Percentiles rank a stretch among this genome's conserved stretches.
Conservation (phyloP, 2,888 invertebrate species). For the Megaustenia siamemsis region DNA sequence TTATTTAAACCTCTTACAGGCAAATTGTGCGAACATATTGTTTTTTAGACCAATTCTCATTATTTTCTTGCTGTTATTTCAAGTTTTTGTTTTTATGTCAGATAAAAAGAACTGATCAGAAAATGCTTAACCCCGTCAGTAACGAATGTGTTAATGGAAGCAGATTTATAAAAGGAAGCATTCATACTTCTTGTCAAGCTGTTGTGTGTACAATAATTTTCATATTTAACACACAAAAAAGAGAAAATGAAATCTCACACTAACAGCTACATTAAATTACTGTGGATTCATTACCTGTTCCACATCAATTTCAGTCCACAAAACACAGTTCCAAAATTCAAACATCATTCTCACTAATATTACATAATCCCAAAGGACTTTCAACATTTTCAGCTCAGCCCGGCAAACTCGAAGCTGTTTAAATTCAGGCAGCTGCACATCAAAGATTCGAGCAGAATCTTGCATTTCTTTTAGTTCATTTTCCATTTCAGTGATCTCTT, state of each 20-base stretch:
- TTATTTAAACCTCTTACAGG: too few relatives aligned
- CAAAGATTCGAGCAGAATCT: constrained; percentile 94
- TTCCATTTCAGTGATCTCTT: constrained; percentile 88
- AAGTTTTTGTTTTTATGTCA: too few relatives aligned
- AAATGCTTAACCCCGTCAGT: too few relatives aligned
- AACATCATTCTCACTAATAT: constrained; percentile 93
- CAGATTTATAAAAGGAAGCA: too few relatives aligned
- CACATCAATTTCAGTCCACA: constrained; percentile 97
- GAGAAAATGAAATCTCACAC: not conserved
- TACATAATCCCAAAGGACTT: constrained; percentile 97
- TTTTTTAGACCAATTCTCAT: too few relatives aligned
- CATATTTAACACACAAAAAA: not conserved
- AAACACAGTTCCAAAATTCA: constrained; percentile 97
- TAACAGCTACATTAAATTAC: not conserved
- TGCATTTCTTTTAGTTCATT: constrained; percentile 91
- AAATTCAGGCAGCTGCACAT: constrained; percentile 96
- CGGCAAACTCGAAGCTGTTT: constrained; percentile 94
- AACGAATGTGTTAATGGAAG: too few relatives aligned
- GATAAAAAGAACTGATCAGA: too few relatives aligned
- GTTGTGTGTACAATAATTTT: too few relatives aligned
- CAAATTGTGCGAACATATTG: too few relatives aligned
- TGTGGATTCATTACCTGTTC: constrained; percentile 84
- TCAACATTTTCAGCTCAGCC: constrained; percentile 87
- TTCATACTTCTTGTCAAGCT: too few relatives aligned
- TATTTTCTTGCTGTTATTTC: too few relatives aligned